Base-by-base conservation (phyloP, 1,140 invertebrate genomes). In the Scaptomyza graminum region DNA sequence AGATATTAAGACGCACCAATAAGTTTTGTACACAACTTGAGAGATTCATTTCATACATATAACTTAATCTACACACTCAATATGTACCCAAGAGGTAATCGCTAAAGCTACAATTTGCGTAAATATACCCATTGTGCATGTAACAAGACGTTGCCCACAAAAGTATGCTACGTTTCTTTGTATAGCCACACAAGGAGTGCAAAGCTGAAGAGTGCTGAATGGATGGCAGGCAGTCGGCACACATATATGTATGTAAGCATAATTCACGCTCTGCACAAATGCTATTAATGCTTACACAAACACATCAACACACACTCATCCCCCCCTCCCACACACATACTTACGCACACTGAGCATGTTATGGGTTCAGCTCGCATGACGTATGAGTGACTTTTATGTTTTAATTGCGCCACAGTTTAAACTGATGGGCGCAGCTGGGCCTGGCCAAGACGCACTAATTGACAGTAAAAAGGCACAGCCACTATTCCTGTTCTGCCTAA, bases 331-430 rank as follows among this genome's bases (percentile, higher is more conserved):
- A 5, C 25, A 15, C 39, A 22, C 18, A 44, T 16, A n/a, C 51
- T 47, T 34, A n/a, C 37, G 9, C 18, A 22, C 18, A 2, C 18
- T 22, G 16, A 28, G 15, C 31, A 11, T 54, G 22, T 43, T 41
- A 34, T 39, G 25, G 44, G 47, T 49, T 16, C 52, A 41, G 55
- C 13, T 59, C 56, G 73, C 83, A 83, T 83, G 82, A 79, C 82
- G 82, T 87, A 88, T 87, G 83, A 87, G 83, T 87, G 83, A 87
- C 83, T 87, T 87, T 88, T 87, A 87, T 87, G 82, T 87, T 88
- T 87, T 87, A 88, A 87, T 87, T 88, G 83, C 74, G 71, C 71
- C 64, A 66, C 74, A 74, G 71, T 70, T 77, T 76, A 80, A 87
- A 82, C 74, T 72, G 74, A 76, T 59, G 77, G 54, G 71, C 70